Conservation (phyloP, 2,888 invertebrate species). For the Sarcophaga caerulescens region DNA sequence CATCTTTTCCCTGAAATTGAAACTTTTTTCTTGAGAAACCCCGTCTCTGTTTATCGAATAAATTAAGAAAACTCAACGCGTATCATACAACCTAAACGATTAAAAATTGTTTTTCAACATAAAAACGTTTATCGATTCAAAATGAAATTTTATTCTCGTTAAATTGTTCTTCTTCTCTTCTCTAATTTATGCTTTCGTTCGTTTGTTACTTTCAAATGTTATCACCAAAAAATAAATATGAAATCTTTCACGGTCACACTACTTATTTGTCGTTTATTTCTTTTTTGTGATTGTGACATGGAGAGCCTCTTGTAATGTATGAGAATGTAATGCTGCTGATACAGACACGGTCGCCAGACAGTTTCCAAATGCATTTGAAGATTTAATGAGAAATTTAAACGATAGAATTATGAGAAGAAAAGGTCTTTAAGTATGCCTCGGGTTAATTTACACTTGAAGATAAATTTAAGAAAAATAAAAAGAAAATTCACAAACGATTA, state of each 20-base stretch:
- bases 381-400: background rate
- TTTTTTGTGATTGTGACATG: too few relatives aligned
- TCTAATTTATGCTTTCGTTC: too few relatives aligned
- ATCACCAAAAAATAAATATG: conserved; percentile 31
- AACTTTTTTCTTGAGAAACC: too few relatives aligned
- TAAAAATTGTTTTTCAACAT: too few relatives aligned
- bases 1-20: too few relatives aligned
- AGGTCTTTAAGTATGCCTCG: conserved; percentile 1
- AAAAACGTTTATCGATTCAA: too few relatives aligned
- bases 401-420: background rate
- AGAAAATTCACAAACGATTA: background rate
- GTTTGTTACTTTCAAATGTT: background rate
- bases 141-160: too few relatives aligned
- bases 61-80: too few relatives aligned
- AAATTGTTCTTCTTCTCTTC: too few relatives aligned
- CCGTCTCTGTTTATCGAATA: too few relatives aligned
- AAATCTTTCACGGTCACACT: conserved; percentile 36
- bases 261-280: background rate
- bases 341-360: too few relatives aligned
- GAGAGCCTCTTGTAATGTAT: background rate
- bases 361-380: background rate
- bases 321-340: background rate
- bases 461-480: conserved; percentile 13
- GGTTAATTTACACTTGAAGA: conserved; percentile 43
- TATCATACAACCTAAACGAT: too few relatives aligned